Evolutionary conservation across 2,888 invertebrate genomes (phyloP), one percentile per base, ranked within the genome.

Genomic region (Dioctria rufipes): DNA sequence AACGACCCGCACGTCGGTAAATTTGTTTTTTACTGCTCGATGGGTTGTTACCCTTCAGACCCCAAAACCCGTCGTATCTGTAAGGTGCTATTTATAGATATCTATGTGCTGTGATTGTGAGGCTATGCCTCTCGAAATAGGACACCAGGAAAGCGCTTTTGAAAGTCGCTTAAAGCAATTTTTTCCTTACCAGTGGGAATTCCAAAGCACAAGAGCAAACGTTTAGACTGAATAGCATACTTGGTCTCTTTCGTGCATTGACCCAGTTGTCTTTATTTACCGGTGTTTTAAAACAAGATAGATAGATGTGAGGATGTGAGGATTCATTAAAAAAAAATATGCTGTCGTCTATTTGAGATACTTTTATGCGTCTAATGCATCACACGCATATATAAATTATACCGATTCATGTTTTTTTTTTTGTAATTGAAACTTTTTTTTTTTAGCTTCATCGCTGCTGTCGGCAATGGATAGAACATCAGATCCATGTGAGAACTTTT

Each of bases 401-500:
- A n/a, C n/a, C n/a, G n/a, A n/a, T n/a, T n/a, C n/a, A n/a, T n/a
- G n/a, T n/a, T n/a, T n/a, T n/a, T n/a, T n/a, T n/a, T n/a, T 73
- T 73, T 73, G 40, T 61, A 5, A 4, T 9, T 37, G 3, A 39
- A 58, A 25, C 25, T 25, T 25, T 58, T 13, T 58, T 5, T 37
- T 86, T 87, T 63, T 88, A 96, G 96, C 96, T 75, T 92, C 95
- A 6, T 94, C 95, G 40, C 89, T 96, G 82, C 89, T 96, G 84
- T 92, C 93, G 40, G 95, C 95, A 9, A 96, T 96, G 95, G 95
- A 96, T 86, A 91, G 91, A 67, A 90, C 91, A 0, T 92, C 93
- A 0, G 93, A 95, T 86, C 96, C 96, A 0, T 96, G 96, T 88
- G 92, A 92, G 54, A 94, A 96, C 87, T 96, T 96, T 90, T 96